Percentiles rank a stretch among this genome's conserved stretches.
These are phyloP conservation scores for Caranx ignobilis DNA, from an alignment of 2,113 vertebrate genomes.

Conservation along the genomic window DNA sequence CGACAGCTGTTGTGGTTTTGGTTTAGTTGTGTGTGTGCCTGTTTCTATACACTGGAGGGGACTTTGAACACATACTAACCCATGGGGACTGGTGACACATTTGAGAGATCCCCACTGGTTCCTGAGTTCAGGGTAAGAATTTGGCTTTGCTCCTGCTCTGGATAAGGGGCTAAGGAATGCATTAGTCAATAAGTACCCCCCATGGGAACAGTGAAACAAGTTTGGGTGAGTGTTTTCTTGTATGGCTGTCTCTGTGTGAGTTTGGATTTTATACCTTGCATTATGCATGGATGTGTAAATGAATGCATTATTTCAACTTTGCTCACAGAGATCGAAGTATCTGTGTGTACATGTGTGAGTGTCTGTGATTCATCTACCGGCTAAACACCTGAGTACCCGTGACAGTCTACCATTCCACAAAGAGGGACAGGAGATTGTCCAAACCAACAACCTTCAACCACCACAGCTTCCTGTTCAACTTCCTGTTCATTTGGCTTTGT, in stretches of 20 bases:
- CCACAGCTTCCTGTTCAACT: slow-evolving; percentile 18
- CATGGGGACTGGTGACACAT: too few relatives aligned
- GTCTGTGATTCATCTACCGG: slow-evolving; percentile 53
- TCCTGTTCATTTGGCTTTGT: slow-evolving; percentile 48
- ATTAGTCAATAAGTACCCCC: neutral
- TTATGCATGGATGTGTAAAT: too few relatives aligned
- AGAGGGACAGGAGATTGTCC: slow-evolving; percentile 64
- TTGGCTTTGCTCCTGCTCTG: too few relatives aligned
- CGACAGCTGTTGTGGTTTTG: slow-evolving; percentile 21
- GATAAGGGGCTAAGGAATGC: neutral
- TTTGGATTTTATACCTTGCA: too few relatives aligned
- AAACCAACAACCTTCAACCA: slow-evolving; percentile 65
- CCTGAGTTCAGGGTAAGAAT: too few relatives aligned
- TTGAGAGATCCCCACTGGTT: too few relatives aligned
- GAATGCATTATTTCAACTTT: neutral
- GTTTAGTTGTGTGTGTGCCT: neutral
- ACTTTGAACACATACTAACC: too few relatives aligned
- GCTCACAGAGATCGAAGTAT: neutral
- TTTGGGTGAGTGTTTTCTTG: too few relatives aligned
- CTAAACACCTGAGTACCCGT: slow-evolving; percentile 69
- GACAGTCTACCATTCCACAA: slow-evolving; percentile 50
- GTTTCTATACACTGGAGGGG: too few relatives aligned
- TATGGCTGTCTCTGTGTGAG: too few relatives aligned
- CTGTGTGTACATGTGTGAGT: neutral
- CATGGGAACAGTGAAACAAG: too few relatives aligned